These are phyloP conservation scores for Brachyistius frenatus DNA, from an alignment of 2,113 vertebrate genomes.

Conservation along the genomic window DNA sequence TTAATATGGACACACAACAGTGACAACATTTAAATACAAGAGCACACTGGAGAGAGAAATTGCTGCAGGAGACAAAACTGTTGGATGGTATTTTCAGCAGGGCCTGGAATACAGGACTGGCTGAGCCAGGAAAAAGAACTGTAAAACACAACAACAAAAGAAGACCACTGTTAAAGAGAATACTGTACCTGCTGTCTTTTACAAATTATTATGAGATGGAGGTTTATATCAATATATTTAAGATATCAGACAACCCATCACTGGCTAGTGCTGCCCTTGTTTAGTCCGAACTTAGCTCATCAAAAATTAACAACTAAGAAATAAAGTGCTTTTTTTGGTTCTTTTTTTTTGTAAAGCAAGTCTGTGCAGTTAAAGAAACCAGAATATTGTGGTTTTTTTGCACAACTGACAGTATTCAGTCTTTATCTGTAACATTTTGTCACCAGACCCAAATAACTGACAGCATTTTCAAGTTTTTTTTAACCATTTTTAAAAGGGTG, in stretches of 20 bases:
- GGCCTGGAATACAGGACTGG: conserved; percentile 99
- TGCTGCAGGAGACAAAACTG: conserved; percentile 99
- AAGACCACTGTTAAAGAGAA: conserved; percentile 99
- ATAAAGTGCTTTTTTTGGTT: no score
- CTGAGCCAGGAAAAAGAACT: conserved; percentile 99
- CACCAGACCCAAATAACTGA: conserved; percentile 24
- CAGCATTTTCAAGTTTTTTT: not conserved
- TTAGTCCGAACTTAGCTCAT: conserved; percentile 1
- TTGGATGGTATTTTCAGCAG: conserved; percentile 99
- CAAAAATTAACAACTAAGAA: not conserved
- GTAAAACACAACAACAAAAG: conserved; percentile 99
- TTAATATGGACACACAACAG: conserved; percentile 69
- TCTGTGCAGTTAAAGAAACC: not conserved
- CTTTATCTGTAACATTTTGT: not conserved
- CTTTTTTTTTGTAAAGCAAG: no score
- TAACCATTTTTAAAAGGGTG: not conserved
- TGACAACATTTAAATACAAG: conserved; percentile 84
- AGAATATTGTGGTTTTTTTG: not conserved
- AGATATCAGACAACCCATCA: not conserved
- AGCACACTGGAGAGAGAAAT: conserved; percentile 99
- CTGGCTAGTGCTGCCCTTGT: not conserved
- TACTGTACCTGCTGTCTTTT: conserved; percentile 85
- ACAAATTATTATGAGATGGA: conserved; percentile 46
- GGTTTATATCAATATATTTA: conserved; percentile 9
- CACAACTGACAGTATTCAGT: not conserved